A percentile compares a stretch with the other conserved stretches of the same genome.
phyloP scores from a whole-genome alignment of 2,797 vertebrate species.

The Sus cebifrons region DNA sequence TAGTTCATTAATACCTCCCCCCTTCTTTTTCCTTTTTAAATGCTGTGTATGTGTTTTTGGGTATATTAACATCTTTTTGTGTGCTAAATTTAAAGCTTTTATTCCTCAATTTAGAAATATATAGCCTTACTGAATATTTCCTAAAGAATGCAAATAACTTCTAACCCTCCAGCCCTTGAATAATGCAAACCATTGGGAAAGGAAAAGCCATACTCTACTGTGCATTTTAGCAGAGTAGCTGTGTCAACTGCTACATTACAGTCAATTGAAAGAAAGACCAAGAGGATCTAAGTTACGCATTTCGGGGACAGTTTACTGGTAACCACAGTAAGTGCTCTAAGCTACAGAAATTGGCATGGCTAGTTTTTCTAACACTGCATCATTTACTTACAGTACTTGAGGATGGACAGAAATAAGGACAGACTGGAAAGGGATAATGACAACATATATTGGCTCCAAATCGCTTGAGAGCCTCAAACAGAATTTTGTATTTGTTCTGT shows the following conservation, averaged over 20 bases:
- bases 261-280: constrained; percentile 17
- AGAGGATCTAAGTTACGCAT: constrained; percentile 16
- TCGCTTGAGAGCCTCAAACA: constrained; percentile 62
- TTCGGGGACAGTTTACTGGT: not conserved
- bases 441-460: constrained; percentile 56
- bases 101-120: constrained; percentile 56
- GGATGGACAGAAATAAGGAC: constrained; percentile 16
- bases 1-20: not conserved
- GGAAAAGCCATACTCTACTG: not conserved
- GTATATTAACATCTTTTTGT: not conserved
- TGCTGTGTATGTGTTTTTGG: not conserved
- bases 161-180: not conserved
- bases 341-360: not conserved
- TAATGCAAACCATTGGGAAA: constrained; percentile 48
- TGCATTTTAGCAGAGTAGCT: constrained; percentile 43
- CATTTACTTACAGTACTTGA: constrained; percentile 35
- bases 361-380: not conserved
- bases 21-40: not conserved
- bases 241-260: not conserved
- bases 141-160: constrained; percentile 60
- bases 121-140: constrained; percentile 9
- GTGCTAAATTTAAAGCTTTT: not conserved
- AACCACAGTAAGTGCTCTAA: not conserved
- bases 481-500: constrained; percentile 69
- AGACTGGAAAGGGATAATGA: not conserved